These are phyloP conservation scores for Lanius collurio DNA, from an alignment of 2,113 vertebrate genomes.

Conservation along the genomic window DNA sequence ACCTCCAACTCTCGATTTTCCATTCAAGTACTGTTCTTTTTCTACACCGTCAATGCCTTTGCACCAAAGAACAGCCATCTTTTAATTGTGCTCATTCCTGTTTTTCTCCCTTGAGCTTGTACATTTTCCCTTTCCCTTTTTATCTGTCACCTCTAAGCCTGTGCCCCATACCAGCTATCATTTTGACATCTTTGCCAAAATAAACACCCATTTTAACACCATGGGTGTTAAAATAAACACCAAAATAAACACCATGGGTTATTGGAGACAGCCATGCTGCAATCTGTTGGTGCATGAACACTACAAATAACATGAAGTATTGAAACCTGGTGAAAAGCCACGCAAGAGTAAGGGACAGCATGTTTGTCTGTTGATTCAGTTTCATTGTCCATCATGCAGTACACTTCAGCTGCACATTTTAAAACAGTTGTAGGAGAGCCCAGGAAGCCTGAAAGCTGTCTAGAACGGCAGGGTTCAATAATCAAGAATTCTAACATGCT, in stretches of 20 bases:
- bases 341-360: neutral
- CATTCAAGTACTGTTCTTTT: neutral
- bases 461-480: neutral
- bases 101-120: neutral
- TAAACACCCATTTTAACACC: neutral
- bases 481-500: neutral
- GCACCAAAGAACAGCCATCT: neutral
- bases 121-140: neutral
- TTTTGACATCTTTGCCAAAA: neutral
- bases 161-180: neutral
- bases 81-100: neutral
- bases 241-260: neutral
- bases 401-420: neutral
- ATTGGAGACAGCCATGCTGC: neutral
- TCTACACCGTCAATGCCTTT: neutral
- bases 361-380: neutral
- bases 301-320: neutral
- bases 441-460: neutral
- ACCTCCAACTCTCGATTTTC: neutral
- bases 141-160: neutral
- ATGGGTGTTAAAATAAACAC: neutral
- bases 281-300: neutral
- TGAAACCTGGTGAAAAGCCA: neutral
- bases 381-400: neutral
- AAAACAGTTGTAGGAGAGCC: neutral